phyloP scores from a whole-genome alignment of 2,888 invertebrate species.

The Brachyopa scutellaris region DNA sequence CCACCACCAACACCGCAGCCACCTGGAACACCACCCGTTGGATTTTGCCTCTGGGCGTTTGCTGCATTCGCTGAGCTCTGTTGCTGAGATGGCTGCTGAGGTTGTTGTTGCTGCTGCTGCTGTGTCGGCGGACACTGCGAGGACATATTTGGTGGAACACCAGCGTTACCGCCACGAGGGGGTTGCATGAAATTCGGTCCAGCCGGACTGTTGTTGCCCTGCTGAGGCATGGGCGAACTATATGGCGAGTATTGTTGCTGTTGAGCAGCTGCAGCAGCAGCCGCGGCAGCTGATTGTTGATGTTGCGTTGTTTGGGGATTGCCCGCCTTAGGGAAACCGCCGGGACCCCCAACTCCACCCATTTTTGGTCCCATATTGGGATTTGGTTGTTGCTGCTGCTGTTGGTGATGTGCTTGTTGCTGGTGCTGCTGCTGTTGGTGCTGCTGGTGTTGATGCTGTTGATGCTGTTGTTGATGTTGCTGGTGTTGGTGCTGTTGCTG shows the following conservation, averaged over 20 bases:
- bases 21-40: constrained; percentile 59
- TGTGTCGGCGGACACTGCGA: constrained; percentile 74
- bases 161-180: constrained; percentile 76
- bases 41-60: constrained; percentile 67
- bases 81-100: constrained; percentile 67
- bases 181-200: constrained; percentile 80
- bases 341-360: constrained; percentile 77
- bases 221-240: constrained; percentile 85
- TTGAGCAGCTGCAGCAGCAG: constrained; percentile 69
- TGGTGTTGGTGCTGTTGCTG: constrained; percentile 76
- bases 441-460: constrained; percentile 74
- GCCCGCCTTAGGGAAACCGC: constrained; percentile 76
- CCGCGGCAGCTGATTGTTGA: constrained; percentile 75
- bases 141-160: constrained; percentile 75
- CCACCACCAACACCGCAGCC: constrained; percentile 74
- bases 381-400: constrained; percentile 79
- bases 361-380: constrained; percentile 77
- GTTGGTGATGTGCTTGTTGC: constrained; percentile 73
- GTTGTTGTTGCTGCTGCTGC: constrained; percentile 72
- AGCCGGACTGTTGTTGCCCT: constrained; percentile 81
- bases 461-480: constrained; percentile 76
- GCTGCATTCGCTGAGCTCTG: constrained; percentile 56
- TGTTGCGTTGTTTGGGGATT: constrained; percentile 74
- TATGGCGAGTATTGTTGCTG: constrained; percentile 87
- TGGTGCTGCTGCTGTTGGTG: constrained; percentile 75